Conservation (phyloP, 2,888 invertebrate genomes). For the Empis livida region DNA sequence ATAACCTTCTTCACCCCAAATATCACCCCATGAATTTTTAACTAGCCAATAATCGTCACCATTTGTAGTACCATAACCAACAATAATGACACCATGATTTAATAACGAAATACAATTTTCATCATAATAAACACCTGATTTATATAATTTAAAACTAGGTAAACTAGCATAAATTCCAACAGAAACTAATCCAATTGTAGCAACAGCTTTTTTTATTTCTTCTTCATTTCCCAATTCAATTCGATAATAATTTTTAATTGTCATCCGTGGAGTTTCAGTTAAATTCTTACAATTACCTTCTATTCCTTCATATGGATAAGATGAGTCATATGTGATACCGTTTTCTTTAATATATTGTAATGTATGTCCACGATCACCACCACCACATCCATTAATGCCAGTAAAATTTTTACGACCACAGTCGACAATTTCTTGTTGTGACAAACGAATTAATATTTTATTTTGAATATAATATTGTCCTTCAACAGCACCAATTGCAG, state of each 20-base stretch:
- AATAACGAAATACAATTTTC: constrained; percentile 48
- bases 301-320: background rate
- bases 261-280: background rate
- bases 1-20: constrained; percentile 68
- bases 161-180: constrained; percentile 74
- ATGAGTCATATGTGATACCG: background rate
- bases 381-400: background rate
- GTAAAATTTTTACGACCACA: constrained; percentile 33
- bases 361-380: background rate
- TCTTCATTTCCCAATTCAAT: constrained; percentile 44
- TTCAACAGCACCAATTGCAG: background rate
- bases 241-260: background rate
- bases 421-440: constrained; percentile 1
- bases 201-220: constrained; percentile 55
- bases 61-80: constrained; percentile 10
- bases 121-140: constrained; percentile 60
- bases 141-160: constrained; percentile 65
- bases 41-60: constrained; percentile 34
- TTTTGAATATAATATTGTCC: background rate
- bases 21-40: constrained; percentile 46
- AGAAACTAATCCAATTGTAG: constrained; percentile 66
- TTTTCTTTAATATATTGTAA: background rate
- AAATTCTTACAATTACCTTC: background rate
- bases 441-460: background rate
- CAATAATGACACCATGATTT: constrained; percentile 49